These are phyloP conservation scores for Agrilus planipennis DNA, from an alignment of 1,140 invertebrate genomes.

Conservation along the genomic window DNA sequence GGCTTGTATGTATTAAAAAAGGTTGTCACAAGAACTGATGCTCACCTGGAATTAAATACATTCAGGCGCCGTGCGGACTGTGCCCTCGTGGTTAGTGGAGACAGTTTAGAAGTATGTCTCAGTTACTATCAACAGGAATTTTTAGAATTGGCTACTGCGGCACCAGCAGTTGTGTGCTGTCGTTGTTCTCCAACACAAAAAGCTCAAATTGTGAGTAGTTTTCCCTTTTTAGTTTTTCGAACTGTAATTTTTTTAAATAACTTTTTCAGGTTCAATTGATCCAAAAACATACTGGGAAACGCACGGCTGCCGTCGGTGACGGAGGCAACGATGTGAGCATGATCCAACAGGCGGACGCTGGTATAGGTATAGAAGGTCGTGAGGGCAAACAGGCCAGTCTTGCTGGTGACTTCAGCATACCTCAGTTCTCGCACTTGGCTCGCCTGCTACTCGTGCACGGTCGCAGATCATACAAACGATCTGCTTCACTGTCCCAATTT, in stretches of 20 bases:
- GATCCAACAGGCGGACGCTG: slow-evolving; percentile 93
- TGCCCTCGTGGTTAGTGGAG: slow-evolving; percentile 84
- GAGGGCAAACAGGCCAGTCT: slow-evolving; percentile 93
- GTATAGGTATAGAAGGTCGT: slow-evolving; percentile 88
- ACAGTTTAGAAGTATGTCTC: slow-evolving; percentile 88
- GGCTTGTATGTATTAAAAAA: slow-evolving; percentile 65
- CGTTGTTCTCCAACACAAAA: slow-evolving; percentile 98
- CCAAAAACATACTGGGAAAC: slow-evolving; percentile 75
- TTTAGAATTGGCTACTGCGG: slow-evolving; percentile 83
- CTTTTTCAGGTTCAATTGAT: slow-evolving; percentile 49
- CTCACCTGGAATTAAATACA: slow-evolving; percentile 83
- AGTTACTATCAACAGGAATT: slow-evolving; percentile 93
- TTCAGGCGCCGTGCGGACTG: slow-evolving; percentile 77
- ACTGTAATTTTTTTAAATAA: too few relatives aligned
- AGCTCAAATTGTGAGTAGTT: slow-evolving; percentile 81
- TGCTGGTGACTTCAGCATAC: slow-evolving; percentile 97
- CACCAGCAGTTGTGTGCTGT: slow-evolving; percentile 91
- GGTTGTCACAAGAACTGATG: slow-evolving; percentile 70
- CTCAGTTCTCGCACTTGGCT: slow-evolving; percentile 80
- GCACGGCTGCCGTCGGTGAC: slow-evolving; percentile 72
- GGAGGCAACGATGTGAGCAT: slow-evolving; percentile 84
- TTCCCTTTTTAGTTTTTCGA: too few relatives aligned
- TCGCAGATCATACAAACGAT: slow-evolving; percentile 89
- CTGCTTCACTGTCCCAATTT: slow-evolving; percentile 92
- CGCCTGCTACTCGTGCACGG: slow-evolving; percentile 90